A percentile compares a stretch with the other conserved stretches of the same genome.
These are phyloP conservation scores for Drosophila novamexicana DNA, from an alignment of 1,140 invertebrate genomes.

Conservation along the genomic window DNA sequence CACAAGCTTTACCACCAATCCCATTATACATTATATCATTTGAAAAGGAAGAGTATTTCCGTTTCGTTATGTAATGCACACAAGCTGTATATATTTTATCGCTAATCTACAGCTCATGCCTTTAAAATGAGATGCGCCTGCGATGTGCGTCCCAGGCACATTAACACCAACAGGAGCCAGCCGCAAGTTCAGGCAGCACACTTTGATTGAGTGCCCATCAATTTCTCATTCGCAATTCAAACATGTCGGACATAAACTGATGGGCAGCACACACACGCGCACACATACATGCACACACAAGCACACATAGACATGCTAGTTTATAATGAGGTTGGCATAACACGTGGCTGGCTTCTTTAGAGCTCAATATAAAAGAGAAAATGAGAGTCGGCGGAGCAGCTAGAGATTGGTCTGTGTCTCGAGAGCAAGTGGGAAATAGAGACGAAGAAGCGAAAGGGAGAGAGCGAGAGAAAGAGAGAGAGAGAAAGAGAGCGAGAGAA, in stretches of 20 bases:
- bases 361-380: constrained; percentile 1
- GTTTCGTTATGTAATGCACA: constrained; percentile 24
- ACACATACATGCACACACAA: constrained; percentile 3
- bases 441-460: neutral
- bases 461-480: neutral
- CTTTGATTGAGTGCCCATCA: constrained; percentile 81
- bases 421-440: neutral
- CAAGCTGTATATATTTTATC: constrained; percentile 23
- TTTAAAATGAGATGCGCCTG: constrained; percentile 14
- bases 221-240: constrained; percentile 82
- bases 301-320: constrained; percentile 31
- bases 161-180: constrained; percentile 49
- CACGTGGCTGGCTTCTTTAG: constrained; percentile 36
- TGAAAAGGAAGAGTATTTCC: neutral
- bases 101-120: constrained; percentile 54
- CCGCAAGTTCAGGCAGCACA: constrained; percentile 48
- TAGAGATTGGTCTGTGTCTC: neutral
- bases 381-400: neutral
- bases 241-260: constrained; percentile 78
- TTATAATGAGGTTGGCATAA: constrained; percentile 65
- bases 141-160: constrained; percentile 40
- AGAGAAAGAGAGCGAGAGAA: neutral
- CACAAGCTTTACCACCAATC: too few species aligned
- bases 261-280: constrained; percentile 30
- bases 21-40: too few species aligned